Evolutionary conservation across 64 coral and sea anemone genomes (phyloP), one percentile per base, ranked within the genome.

Genomic region (Stichodactyla mertensii): DNA sequence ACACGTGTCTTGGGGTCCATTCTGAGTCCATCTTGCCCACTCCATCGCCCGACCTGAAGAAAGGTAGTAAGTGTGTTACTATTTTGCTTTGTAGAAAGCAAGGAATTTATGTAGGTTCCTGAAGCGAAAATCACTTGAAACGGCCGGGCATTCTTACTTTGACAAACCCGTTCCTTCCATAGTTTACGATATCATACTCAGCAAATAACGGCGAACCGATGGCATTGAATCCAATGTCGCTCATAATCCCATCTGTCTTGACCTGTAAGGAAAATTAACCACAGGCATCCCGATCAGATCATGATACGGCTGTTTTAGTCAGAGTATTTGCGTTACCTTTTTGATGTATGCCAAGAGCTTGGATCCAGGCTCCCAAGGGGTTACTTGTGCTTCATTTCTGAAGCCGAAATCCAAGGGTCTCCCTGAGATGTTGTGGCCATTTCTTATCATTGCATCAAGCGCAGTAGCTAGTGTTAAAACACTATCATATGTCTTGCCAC

Each of bases 141-240:
- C 36, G 36, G 36, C 20, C 5, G 19, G 12, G 9, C 9, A 58
- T 14, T 9, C 59, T 70, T 55, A 91, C 89, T 71, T 91, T 57
- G 5, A 91, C 85, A 70, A 91, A 91, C 16, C 89, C 89, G 4
- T 84, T 86, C 79, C 89, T 91, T 55, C 89, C 89, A 8, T 86
- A 79, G 61, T 86, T 91, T 4, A 91, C 89, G 36, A 91, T 57
- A 15, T 91, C 89, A 36, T 86, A 91, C 53, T 79, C 89, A 53
- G 77, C 55, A 57, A 61, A 81, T 86, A 51, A 55, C 16, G 89
- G 89, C 58, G 89, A 86, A 0, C 89, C 89, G 64, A 54, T 84
- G 18, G 60, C 51, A 31, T 55, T 51, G 52, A 91, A 91, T 27
- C 85, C 55, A 77, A 91, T 78, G 36, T 86, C 52, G 52, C 79